A percentile compares a stretch with the other conserved stretches of the same genome.
Conservation (phyloP, 2,888 invertebrate genomes). For the Mystacides longicornis region DNA sequence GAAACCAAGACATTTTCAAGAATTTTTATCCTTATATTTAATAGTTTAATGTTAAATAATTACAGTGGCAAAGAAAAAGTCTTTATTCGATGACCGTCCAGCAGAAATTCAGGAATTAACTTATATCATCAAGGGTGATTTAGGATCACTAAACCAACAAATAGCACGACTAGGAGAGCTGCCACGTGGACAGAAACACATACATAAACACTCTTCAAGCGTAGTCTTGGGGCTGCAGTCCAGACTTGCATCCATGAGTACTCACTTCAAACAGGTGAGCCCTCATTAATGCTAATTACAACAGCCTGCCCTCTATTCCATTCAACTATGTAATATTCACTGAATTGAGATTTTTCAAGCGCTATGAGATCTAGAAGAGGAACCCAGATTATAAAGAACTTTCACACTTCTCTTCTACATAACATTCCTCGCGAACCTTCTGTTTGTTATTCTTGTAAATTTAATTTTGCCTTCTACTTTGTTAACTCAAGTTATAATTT, state of each 20-base stretch:
- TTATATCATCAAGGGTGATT: conserved; percentile 94
- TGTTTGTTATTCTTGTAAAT: too few relatives aligned
- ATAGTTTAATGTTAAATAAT: too few relatives aligned
- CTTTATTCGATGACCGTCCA: conserved; percentile 93
- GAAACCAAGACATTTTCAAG: background rate
- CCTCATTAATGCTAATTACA: too few relatives aligned
- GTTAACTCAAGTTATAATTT: too few relatives aligned
- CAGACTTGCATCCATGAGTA: conserved; percentile 93
- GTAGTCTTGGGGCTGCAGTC: conserved; percentile 90
- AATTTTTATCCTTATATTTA: background rate
- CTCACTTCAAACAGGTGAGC: conserved; percentile 81
- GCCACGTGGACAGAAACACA: conserved; percentile 71
- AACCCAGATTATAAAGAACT: too few relatives aligned
- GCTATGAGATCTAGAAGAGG: too few relatives aligned
- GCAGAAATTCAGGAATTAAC: conserved; percentile 96
- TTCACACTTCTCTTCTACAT: too few relatives aligned
- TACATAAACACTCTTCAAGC: conserved; percentile 87
- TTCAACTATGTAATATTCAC: too few relatives aligned
- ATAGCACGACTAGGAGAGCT: conserved; percentile 87
- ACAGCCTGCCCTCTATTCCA: too few relatives aligned
- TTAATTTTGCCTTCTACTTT: too few relatives aligned
- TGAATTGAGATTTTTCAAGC: too few relatives aligned
- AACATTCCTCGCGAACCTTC: too few relatives aligned
- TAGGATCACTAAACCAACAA: conserved; percentile 91
- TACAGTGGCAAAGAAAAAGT: conserved; percentile 95